Evolutionary conservation across 2,113 vertebrate species (phyloP), one percentile per base, ranked within the genome.

Genomic region (Sinocyclocheilus grahami): DNA sequence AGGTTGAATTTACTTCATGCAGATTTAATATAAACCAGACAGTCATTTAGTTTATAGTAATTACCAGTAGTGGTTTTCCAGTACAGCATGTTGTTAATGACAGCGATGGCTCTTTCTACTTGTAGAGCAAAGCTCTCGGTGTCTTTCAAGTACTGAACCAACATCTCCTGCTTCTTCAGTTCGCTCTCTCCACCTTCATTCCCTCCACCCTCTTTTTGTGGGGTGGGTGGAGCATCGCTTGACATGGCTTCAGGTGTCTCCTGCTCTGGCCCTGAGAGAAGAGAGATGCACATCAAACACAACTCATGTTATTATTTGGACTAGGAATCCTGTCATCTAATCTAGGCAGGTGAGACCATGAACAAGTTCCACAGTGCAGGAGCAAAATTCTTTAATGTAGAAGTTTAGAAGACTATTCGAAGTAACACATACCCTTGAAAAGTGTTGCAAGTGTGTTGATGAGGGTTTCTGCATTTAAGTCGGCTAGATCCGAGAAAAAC

Each of bases 81-180:
- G 2, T 97, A 98, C 88, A 99, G 95, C 97, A 98, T 94, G 80
- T 92, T 95, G 93, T 97, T 97, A 85, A 99, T 96, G 76, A 96
- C 87, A 37, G 94, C 92, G 60, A 98, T 93, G 71, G 97, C 97
- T 86, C 95, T 96, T 78, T 97, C 95, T 77, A 99, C 96, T 92
- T 97, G 97, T 88, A 95, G 76, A 16, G 97, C 95, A 37, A 99
- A 99, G 90, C 91, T 94, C 79, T 97, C 96, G 1, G 97, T 97
- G 22, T 99, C 97, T 85, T 90, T 96, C 84, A 99, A 92, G 87
- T 99, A 99, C 85, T 98, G 97, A 76, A 99, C 97, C 91, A 99
- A 72, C 96, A 97, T 96, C 92, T 98, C 95, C 91, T 99, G 98
- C 91, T 98, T 99, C 90, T 94, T 95, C 60, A 94, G 78, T 90